These are phyloP conservation scores for Schizotus pectinicornis DNA, from an alignment of 2,888 invertebrate species.

Conservation along the genomic window DNA sequence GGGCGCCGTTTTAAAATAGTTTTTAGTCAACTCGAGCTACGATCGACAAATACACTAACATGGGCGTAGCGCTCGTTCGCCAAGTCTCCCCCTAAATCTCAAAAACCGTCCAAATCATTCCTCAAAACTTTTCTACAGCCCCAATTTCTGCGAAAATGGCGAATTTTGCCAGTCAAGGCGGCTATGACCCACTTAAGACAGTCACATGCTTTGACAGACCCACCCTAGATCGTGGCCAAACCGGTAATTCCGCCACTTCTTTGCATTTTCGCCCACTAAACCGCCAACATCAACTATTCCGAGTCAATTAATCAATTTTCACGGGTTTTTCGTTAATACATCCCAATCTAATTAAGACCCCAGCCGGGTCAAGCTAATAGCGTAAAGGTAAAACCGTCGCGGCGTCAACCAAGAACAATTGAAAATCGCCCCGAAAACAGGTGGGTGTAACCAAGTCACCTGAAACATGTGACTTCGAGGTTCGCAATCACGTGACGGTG, in stretches of 20 bases:
- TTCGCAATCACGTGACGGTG: conserved; percentile 44
- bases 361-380: no score
- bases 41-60: conserved; percentile 30
- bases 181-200: conserved; percentile 53
- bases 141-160: not conserved
- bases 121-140: no score
- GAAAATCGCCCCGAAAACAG: conserved; percentile 35
- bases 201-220: conserved; percentile 58
- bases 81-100: conserved; percentile 34
- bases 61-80: conserved; percentile 51
- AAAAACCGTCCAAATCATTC: no score
- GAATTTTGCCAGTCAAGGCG: conserved; percentile 1
- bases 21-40: conserved; percentile 5
- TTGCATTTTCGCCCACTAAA: no score
- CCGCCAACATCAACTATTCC: no score
- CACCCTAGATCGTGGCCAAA: conserved; percentile 46
- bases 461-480: conserved; percentile 56
- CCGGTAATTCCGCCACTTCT: no score
- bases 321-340: no score
- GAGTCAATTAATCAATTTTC: no score
- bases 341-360: no score
- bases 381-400: not conserved
- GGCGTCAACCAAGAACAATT: not conserved
- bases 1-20: conserved; percentile 23
- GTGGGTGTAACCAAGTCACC: conserved; percentile 49